Percentiles rank a stretch among this genome's conserved stretches.
These are phyloP conservation scores for Eriosoma lanigerum DNA, from an alignment of 1,140 invertebrate genomes.

Conservation along the genomic window DNA sequence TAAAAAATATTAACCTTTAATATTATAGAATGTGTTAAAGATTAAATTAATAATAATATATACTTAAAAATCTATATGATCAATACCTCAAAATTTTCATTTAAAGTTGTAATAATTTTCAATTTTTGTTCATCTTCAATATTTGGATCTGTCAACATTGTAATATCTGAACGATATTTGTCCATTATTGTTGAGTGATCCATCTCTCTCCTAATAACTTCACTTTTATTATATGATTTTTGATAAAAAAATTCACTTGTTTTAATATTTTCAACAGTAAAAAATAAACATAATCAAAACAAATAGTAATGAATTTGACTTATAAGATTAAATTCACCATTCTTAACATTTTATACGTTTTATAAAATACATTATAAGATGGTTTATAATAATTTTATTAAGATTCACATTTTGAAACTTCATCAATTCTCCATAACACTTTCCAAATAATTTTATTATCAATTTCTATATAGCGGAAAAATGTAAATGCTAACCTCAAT, in stretches of 20 bases:
- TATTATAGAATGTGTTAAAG: too few relatives aligned
- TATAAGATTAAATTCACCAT: not conserved
- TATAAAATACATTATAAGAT: not conserved
- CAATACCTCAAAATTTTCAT: constrained; percentile 89
- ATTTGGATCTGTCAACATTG: constrained; percentile 73
- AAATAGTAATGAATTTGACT: not conserved
- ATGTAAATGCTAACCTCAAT: constrained; percentile 38
- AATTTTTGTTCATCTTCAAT: constrained; percentile 89
- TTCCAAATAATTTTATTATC: constrained; percentile 33
- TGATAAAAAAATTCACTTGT: not conserved
- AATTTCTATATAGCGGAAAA: constrained; percentile 33
- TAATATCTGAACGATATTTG: constrained; percentile 77
- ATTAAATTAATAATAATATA: too few relatives aligned
- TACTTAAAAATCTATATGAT: too few relatives aligned
- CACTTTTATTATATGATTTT: constrained; percentile 4
- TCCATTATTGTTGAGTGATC: constrained; percentile 62
- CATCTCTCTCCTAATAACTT: not conserved
- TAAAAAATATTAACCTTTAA: too few relatives aligned
- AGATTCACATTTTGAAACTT: not conserved
- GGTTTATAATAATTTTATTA: not conserved
- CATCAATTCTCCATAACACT: not conserved
- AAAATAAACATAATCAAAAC: not conserved
- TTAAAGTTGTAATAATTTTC: constrained; percentile 91
- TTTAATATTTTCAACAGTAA: not conserved
- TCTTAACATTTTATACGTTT: not conserved